Evolutionary conservation across 1,140 invertebrate species (phyloP).

Genomic region (Lasaia peninsularis): DNA sequence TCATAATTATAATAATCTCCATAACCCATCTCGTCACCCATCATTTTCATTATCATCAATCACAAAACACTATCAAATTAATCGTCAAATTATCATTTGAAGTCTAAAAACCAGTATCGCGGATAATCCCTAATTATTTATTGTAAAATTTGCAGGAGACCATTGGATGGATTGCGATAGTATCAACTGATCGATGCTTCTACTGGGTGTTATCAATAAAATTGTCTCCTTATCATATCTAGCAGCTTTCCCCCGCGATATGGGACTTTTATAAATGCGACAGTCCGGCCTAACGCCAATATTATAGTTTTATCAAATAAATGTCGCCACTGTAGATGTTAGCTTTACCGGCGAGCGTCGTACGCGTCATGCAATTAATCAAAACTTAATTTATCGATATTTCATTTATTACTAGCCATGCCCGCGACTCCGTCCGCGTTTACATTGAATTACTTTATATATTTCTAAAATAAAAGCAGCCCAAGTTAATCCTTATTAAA

Average conservation of each 20-base stretch:
- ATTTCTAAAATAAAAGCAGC: too few relatives aligned
- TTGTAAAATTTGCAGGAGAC: slow-evolving; percentile 18
- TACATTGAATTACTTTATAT: too few relatives aligned
- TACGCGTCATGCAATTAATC: too few relatives aligned
- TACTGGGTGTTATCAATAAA: slow-evolving; percentile 67
- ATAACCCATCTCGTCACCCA: slow-evolving; percentile 71
- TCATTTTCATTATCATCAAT: slow-evolving; percentile 69
- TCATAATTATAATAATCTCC: slow-evolving; percentile 81
- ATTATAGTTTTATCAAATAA: slow-evolving; percentile 43
- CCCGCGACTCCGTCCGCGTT: too few relatives aligned
- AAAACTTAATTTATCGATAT: too few relatives aligned
- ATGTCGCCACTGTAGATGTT: slow-evolving; percentile 28
- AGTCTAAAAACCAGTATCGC: slow-evolving; percentile 25
- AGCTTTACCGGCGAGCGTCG: neutral
- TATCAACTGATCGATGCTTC: slow-evolving; percentile 71
- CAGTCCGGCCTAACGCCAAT: slow-evolving; percentile 42
- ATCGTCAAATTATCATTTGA: slow-evolving; percentile 23
- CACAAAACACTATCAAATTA: slow-evolving; percentile 20
- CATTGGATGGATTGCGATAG: slow-evolving; percentile 38
- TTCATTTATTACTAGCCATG: too few relatives aligned
- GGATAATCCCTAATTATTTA: slow-evolving; percentile 20
- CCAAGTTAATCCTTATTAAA: too few relatives aligned
- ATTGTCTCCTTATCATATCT: slow-evolving; percentile 73
- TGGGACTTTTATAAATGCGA: slow-evolving; percentile 63
- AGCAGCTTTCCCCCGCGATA: slow-evolving; percentile 71